A percentile compares a stretch with the other conserved stretches of the same genome.
Evolutionary conservation across 64 coral and sea anemone genomes (phyloP).

Genomic region (Montipora sp.): DNA sequence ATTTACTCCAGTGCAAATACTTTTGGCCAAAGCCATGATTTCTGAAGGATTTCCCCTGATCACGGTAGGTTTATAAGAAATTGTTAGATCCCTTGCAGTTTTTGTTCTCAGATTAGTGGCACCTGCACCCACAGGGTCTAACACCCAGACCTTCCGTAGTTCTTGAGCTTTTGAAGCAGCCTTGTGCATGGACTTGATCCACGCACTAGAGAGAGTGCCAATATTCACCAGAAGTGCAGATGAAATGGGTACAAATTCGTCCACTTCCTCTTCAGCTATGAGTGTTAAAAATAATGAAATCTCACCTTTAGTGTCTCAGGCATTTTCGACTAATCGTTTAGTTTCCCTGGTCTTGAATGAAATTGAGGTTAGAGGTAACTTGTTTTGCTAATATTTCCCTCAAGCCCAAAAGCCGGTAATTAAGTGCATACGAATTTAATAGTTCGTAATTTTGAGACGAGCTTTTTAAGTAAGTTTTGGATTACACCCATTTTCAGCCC

Average conservation of each 20-base stretch:
- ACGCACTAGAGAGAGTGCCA: constrained; percentile 47
- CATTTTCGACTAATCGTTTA: not conserved
- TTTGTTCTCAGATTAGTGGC: constrained; percentile 45
- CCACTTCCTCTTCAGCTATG: constrained; percentile 52
- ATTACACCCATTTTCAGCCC: too few relatives aligned
- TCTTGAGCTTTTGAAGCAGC: constrained; percentile 27
- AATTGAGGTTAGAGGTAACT: too few relatives aligned
- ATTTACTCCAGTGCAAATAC: constrained; percentile 19
- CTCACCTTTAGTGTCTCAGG: not conserved
- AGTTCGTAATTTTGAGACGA: too few relatives aligned
- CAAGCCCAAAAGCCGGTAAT: too few relatives aligned
- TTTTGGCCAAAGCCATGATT: constrained; percentile 53
- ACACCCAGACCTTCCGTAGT: constrained; percentile 12
- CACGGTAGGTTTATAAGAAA: constrained; percentile 36
- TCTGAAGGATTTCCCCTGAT: constrained; percentile 51
- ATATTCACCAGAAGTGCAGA: constrained; percentile 49
- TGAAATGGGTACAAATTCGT: constrained; percentile 34
- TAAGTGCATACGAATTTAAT: too few relatives aligned
- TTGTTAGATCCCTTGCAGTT: constrained; percentile 24
- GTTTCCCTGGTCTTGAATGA: not conserved
- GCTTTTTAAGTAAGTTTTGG: too few relatives aligned
- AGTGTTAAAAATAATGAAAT: not conserved
- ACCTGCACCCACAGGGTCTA: constrained; percentile 49
- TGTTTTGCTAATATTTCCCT: too few relatives aligned
- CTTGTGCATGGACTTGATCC: constrained; percentile 56